A percentile compares a stretch with the other conserved stretches of the same genome.
phyloP scores from a whole-genome alignment of 2,888 invertebrate genomes.

The Pachliopta kotzebuea region DNA sequence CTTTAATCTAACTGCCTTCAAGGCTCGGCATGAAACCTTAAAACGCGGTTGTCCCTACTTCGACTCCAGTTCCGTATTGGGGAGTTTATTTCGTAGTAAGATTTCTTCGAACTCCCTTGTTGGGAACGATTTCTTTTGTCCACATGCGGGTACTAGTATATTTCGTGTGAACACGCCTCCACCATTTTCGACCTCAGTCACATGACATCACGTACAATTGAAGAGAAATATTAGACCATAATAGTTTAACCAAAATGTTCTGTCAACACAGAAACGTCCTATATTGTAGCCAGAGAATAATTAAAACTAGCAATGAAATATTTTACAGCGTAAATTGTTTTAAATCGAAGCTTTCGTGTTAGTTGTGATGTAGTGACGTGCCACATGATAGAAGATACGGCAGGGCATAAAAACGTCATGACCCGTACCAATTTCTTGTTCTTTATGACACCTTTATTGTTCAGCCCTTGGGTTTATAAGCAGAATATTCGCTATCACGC shows the following conservation, averaged over 20 bases:
- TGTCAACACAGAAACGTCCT: background rate
- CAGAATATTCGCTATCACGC: constrained; percentile 45
- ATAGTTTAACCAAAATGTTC: background rate
- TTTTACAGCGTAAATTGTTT: background rate
- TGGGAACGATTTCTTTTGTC: too few species aligned
- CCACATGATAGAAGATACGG: constrained; percentile 21
- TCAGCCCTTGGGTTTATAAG: constrained; percentile 41
- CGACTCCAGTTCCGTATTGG: too few species aligned
- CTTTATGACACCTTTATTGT: constrained; percentile 47
- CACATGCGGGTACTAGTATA: too few species aligned
- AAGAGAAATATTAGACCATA: too few species aligned
- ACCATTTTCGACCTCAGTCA: too few species aligned
- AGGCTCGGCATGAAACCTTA: too few species aligned
- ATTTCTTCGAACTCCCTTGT: too few species aligned
- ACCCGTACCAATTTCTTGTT: constrained; percentile 26
- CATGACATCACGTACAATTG: too few species aligned
- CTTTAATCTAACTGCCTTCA: too few species aligned
- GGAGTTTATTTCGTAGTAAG: too few species aligned
- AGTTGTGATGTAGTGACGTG: background rate
- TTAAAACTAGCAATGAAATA: background rate
- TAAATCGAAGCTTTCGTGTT: background rate
- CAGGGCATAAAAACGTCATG: constrained; percentile 37
- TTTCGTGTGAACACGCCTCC: too few species aligned
- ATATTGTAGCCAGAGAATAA: background rate
- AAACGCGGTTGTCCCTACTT: too few species aligned